Conservation (phyloP, 2,113 vertebrate species). For the Cynoglossus semilaevis region DNA sequence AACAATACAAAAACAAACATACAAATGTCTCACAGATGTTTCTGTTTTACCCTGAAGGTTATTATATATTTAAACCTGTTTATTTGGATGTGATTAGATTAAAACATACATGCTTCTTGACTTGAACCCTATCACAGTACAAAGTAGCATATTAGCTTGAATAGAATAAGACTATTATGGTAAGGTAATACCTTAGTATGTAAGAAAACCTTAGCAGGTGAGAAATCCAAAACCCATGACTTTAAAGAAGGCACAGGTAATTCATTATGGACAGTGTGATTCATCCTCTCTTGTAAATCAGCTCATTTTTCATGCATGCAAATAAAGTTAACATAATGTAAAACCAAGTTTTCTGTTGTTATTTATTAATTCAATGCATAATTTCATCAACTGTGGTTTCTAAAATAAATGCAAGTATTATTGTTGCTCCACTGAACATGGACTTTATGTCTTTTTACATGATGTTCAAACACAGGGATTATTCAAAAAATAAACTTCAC, state of each 20-base stretch:
- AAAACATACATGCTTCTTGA: constrained; percentile 53
- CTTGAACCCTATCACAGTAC: constrained; percentile 57
- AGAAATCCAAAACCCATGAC: too few species aligned
- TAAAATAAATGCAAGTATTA: neutral
- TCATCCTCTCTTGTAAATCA: constrained; percentile 3
- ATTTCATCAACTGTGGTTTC: neutral
- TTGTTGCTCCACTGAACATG: neutral
- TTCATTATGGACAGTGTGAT: constrained; percentile 16
- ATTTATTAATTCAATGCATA: neutral
- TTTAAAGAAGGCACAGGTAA: neutral
- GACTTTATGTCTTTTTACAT: neutral
- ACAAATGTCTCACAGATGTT: constrained; percentile 60
- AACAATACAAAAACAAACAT: constrained; percentile 45
- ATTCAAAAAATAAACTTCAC: neutral
- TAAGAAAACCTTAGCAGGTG: too few species aligned
- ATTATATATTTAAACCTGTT: constrained; percentile 50
- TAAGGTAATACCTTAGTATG: too few species aligned
- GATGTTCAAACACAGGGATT: neutral
- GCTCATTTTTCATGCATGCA: neutral
- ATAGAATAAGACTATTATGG: constrained; percentile 56
- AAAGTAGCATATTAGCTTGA: constrained; percentile 44
- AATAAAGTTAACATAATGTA: constrained; percentile 17
- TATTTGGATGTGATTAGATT: constrained; percentile 65
- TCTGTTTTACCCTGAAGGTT: constrained; percentile 45
- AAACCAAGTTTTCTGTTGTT: constrained; percentile 18